These are phyloP conservation scores for Podarcis siculus DNA, from an alignment of 2,797 vertebrate species.

Conservation along the genomic window DNA sequence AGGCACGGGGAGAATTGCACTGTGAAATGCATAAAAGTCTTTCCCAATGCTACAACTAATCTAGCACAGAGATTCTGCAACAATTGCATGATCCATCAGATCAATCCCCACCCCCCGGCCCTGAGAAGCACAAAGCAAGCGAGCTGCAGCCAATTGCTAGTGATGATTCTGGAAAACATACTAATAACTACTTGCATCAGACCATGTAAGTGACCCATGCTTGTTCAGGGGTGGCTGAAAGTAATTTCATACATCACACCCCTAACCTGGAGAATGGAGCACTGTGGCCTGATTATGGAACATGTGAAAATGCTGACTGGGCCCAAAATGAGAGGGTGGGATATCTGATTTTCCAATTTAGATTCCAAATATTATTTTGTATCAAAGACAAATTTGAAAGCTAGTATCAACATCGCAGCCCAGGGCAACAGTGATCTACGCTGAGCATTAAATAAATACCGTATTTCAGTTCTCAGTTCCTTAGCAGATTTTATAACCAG, in stretches of 20 bases:
- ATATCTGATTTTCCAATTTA: constrained; percentile 28
- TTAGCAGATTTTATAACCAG: constrained; percentile 13
- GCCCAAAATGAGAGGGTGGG: constrained; percentile 22
- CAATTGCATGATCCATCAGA: neutral
- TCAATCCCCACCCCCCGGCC: neutral
- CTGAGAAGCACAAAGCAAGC: neutral
- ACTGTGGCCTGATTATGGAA: too few species aligned
- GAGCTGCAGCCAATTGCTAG: neutral
- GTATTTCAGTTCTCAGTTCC: constrained; percentile 33
- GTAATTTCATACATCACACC: neutral
- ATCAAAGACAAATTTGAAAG: constrained; percentile 53
- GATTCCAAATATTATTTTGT: constrained; percentile 33
- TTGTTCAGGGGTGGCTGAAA: neutral
- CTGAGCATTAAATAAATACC: constrained; percentile 44
- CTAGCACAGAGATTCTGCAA: neutral
- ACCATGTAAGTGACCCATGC: neutral
- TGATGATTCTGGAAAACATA: neutral
- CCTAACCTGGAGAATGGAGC: neutral
- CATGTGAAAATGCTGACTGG: neutral
- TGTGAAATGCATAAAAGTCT: neutral
- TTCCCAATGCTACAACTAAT: neutral
- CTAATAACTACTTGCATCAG: neutral
- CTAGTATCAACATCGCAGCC: constrained; percentile 20
- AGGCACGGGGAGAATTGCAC: neutral
- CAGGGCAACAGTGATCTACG: constrained; percentile 30